Evolutionary conservation across 30 jellyfish, hydroid and myxozoan species (phyloP).

Genomic region (Morbakka virulenta): DNA sequence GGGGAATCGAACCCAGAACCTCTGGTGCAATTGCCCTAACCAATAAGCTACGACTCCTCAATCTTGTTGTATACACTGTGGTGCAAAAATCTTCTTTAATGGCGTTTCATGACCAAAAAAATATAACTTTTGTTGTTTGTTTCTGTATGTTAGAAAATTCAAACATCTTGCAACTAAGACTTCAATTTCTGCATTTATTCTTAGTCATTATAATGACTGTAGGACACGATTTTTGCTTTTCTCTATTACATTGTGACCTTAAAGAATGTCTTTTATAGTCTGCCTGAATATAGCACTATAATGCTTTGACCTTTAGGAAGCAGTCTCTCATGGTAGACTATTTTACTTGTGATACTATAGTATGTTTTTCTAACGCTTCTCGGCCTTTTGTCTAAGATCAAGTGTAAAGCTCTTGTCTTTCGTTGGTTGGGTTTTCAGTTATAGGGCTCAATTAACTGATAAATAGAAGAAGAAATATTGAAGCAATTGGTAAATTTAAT

Average conservation of each 20-base stretch:
- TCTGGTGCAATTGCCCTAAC: too few species aligned
- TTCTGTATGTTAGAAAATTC: slow-evolving; percentile 12
- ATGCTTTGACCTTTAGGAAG: slow-evolving; percentile 51
- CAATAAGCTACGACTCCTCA: too few species aligned
- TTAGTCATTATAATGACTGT: slow-evolving; percentile 37
- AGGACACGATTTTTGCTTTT: slow-evolving; percentile 32
- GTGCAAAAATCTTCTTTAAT: too few species aligned
- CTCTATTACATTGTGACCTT: slow-evolving; percentile 38
- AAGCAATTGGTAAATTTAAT: slow-evolving; percentile 19
- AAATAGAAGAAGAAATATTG: slow-evolving; percentile 8
- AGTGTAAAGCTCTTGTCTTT: too few species aligned
- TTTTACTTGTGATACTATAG: slow-evolving; percentile 28
- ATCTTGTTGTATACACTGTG: too few species aligned
- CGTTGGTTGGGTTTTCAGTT: too few species aligned
- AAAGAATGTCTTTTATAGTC: slow-evolving; percentile 12
- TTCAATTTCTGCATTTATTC: slow-evolving; percentile 30
- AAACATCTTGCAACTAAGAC: slow-evolving; percentile 19
- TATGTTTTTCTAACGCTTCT: slow-evolving; percentile 21
- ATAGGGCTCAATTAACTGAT: slow-evolving; percentile 21
- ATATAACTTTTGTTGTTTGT: slow-evolving; percentile 15
- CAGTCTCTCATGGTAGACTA: slow-evolving; percentile 15
- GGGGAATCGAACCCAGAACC: too few species aligned
- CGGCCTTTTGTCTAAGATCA: not conserved
- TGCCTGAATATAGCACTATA: slow-evolving; percentile 15
- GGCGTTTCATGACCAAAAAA: slow-evolving; percentile 40